Conservation (phyloP, 1,140 invertebrate genomes). For the Ooceraea biroi region DNA sequence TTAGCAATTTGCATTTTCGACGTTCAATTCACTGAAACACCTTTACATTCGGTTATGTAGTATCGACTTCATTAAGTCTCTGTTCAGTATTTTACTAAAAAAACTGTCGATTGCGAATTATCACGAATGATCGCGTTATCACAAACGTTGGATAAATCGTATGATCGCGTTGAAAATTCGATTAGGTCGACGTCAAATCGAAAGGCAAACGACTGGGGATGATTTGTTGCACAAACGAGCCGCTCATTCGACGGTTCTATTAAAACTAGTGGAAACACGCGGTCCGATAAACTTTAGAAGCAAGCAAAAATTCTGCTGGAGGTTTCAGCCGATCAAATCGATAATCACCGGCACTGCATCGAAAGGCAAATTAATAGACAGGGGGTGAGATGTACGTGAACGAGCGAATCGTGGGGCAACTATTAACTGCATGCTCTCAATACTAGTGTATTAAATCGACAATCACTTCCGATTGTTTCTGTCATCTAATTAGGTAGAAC, state of each 20-base stretch:
- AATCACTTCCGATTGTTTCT: constrained; percentile 55
- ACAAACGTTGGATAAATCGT: constrained; percentile 34
- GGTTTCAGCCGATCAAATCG: constrained; percentile 59
- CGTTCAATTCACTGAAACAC: not conserved
- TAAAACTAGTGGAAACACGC: constrained; percentile 60
- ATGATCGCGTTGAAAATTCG: constrained; percentile 48
- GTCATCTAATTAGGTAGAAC: constrained; percentile 40
- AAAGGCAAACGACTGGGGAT: constrained; percentile 58
- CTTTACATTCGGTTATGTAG: not conserved
- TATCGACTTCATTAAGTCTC: constrained; percentile 22
- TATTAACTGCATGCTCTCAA: constrained; percentile 49
- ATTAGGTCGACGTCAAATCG: constrained; percentile 59
- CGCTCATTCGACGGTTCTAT: constrained; percentile 56
- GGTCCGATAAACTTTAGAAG: constrained; percentile 61
- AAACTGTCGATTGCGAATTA: constrained; percentile 43
- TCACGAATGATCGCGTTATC: constrained; percentile 19
- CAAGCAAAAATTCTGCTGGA: constrained; percentile 54
- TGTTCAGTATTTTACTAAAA: constrained; percentile 29
- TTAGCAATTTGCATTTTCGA: constrained; percentile 20
- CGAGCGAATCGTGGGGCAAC: constrained; percentile 48
- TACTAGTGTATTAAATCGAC: constrained; percentile 44
- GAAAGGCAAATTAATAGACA: constrained; percentile 62
- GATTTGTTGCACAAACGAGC: constrained; percentile 58
- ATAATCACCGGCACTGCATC: constrained; percentile 56
- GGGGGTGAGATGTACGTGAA: constrained; percentile 48